A percentile compares a stretch with the other conserved stretches of the same genome.
These are phyloP conservation scores for Typhlichthys eigenmanni DNA, from an alignment of 2,797 vertebrate species.

Conservation along the genomic window DNA sequence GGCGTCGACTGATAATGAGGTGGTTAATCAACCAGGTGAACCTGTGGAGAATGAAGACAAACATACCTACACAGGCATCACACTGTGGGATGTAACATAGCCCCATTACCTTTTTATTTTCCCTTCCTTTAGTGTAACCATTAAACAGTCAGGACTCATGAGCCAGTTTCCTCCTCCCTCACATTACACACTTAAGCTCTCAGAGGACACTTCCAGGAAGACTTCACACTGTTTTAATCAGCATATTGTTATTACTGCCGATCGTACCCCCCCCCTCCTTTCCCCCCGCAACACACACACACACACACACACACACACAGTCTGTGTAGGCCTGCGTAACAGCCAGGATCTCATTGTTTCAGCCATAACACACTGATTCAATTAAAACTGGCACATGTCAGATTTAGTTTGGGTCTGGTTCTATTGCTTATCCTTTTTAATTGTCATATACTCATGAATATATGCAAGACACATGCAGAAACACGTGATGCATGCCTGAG, in stretches of 20 bases:
- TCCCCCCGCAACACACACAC: too few relatives aligned
- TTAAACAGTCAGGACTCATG: neutral
- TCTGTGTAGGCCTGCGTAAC: slow-evolving; percentile 17
- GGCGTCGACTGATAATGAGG: too few relatives aligned
- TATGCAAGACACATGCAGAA: slow-evolving; percentile 30
- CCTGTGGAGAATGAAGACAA: too few relatives aligned
- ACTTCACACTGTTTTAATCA: slow-evolving; percentile 9
- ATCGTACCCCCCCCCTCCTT: neutral
- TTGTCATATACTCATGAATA: slow-evolving; percentile 3
- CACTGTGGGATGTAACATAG: too few relatives aligned
- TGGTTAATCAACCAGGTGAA: too few relatives aligned
- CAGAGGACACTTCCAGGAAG: slow-evolving; percentile 1
- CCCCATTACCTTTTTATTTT: neutral
- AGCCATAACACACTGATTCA: slow-evolving; percentile 42
- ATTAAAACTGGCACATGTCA: slow-evolving; percentile 36
- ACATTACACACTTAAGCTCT: neutral
- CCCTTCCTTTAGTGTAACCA: neutral
- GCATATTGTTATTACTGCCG: slow-evolving; percentile 5
- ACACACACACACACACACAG: neutral
- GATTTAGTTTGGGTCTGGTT: slow-evolving; percentile 29
- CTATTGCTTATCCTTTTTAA: neutral
- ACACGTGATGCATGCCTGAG: neutral
- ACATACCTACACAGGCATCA: too few relatives aligned
- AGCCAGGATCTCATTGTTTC: slow-evolving; percentile 25
- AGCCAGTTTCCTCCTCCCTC: slow-evolving; percentile 1